phyloP scores from a whole-genome alignment of 1,140 invertebrate genomes.

The Drosophila seguyi region DNA sequence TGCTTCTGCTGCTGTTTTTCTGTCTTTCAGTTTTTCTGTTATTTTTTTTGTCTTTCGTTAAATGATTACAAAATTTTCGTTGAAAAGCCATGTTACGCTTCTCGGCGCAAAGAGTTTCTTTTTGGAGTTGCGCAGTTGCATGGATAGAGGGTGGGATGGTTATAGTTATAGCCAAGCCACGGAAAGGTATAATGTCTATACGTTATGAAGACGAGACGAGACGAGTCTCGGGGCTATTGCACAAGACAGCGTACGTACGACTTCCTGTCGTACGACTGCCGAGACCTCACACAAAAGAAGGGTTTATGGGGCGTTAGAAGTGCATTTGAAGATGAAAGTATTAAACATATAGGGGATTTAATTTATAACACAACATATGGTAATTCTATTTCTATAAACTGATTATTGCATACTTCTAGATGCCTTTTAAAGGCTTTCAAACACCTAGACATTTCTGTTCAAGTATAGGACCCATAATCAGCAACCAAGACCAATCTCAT shows the following conservation, averaged over 20 bases:
- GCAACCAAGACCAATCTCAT: not conserved
- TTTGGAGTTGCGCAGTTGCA: constrained; percentile 78
- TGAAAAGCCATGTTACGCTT: constrained; percentile 83
- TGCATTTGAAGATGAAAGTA: constrained; percentile 5
- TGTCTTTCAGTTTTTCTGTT: constrained; percentile 10
- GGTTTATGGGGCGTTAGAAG: constrained; percentile 50
- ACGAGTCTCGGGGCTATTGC: constrained; percentile 54
- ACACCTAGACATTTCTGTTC: not conserved
- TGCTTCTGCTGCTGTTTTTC: constrained; percentile 32
- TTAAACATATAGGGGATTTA: not conserved
- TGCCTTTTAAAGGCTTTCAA: not conserved
- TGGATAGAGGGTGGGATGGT: constrained; percentile 29
- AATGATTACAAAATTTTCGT: constrained; percentile 84
- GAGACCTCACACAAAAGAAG: not conserved
- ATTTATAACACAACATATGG: not conserved
- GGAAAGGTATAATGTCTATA: constrained; percentile 56
- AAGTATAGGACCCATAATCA: not conserved
- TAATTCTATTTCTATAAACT: not conserved
- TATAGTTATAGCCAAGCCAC: constrained; percentile 41
- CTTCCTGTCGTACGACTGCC: constrained; percentile 62
- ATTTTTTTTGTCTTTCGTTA: constrained; percentile 55
- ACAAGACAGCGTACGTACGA: constrained; percentile 54
- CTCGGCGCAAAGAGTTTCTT: constrained; percentile 77
- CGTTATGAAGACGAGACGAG: constrained; percentile 39
- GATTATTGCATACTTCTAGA: not conserved